Conservation (phyloP, 1,140 invertebrate genomes). For the Wasmannia auropunctata region DNA sequence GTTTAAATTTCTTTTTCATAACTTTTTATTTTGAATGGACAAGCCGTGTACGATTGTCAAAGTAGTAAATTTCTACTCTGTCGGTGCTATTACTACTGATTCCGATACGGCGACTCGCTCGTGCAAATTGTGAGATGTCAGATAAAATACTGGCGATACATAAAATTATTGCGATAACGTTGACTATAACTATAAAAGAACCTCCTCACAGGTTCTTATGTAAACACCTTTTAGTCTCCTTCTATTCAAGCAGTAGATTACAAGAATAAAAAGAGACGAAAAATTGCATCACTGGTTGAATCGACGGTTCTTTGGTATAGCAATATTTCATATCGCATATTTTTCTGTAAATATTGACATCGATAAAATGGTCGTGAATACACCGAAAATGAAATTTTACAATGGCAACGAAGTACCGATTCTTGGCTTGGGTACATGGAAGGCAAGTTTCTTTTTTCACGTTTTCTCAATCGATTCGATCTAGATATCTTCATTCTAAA, state of each 20-base stretch:
- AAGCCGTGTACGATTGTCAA: too few species aligned
- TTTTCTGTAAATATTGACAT: neutral
- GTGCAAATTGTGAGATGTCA: neutral
- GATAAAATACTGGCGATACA: neutral
- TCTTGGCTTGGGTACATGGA: too few species aligned
- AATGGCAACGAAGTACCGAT: too few species aligned
- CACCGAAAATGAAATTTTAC: neutral
- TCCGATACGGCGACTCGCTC: neutral
- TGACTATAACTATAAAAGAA: too few species aligned
- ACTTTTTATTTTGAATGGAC: neutral
- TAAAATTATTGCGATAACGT: too few species aligned
- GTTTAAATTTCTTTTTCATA: neutral
- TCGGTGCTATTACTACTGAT: neutral
- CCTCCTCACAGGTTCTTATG: neutral
- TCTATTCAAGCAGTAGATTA: neutral
- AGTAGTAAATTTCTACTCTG: neutral
- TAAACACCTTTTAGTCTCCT: neutral
- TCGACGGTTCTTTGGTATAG: neutral
- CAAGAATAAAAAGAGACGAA: neutral
- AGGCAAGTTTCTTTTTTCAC: too few species aligned
- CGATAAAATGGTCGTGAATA: neutral
- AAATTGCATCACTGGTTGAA: neutral
- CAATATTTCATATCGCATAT: neutral
- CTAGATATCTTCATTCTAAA: too few species aligned
- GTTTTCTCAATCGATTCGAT: too few species aligned